Conservation (phyloP, 2,888 invertebrate genomes). For the Patella caerulea region DNA sequence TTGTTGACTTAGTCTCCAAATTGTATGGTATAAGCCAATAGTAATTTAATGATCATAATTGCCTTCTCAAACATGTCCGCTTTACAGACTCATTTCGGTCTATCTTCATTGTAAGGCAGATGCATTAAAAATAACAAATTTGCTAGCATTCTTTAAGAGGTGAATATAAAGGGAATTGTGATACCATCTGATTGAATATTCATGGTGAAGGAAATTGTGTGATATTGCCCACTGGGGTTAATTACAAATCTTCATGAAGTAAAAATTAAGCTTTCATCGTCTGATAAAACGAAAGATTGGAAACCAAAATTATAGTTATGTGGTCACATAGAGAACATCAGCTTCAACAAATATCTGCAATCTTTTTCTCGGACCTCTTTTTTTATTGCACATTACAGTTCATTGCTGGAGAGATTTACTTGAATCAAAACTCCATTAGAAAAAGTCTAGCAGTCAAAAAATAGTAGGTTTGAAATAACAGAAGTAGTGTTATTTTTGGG, state of each 20-base stretch:
- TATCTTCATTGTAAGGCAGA: conserved; percentile 3
- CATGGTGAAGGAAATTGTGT: conserved; percentile 6
- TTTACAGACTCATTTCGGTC: not conserved
- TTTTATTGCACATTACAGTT: too few species aligned
- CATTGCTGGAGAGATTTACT: too few species aligned
- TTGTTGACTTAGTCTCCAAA: conserved; percentile 9
- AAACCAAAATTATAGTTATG: not conserved
- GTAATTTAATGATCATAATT: conserved; percentile 21
- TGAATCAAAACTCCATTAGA: too few species aligned
- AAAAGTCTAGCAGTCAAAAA: conserved; percentile 1
- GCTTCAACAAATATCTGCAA: not conserved
- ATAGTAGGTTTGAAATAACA: conserved; percentile 23
- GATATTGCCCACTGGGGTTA: conserved; percentile 12
- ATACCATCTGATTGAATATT: conserved; percentile 8
- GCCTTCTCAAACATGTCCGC: conserved; percentile 17
- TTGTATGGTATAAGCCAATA: conserved; percentile 6
- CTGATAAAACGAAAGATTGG: not conserved
- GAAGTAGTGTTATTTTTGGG: conserved; percentile 22
- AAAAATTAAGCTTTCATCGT: conserved; percentile 10
- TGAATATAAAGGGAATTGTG: conserved; percentile 8
- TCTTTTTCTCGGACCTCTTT: too few species aligned
- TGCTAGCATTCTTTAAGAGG: not conserved
- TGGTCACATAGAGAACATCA: not conserved
- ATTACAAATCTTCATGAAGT: conserved; percentile 13
- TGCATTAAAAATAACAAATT: conserved; percentile 3